A percentile compares a stretch with the other conserved stretches of the same genome.
These are phyloP conservation scores for Pyralis farinalis DNA, from an alignment of 2,888 invertebrate species.

Conservation along the genomic window DNA sequence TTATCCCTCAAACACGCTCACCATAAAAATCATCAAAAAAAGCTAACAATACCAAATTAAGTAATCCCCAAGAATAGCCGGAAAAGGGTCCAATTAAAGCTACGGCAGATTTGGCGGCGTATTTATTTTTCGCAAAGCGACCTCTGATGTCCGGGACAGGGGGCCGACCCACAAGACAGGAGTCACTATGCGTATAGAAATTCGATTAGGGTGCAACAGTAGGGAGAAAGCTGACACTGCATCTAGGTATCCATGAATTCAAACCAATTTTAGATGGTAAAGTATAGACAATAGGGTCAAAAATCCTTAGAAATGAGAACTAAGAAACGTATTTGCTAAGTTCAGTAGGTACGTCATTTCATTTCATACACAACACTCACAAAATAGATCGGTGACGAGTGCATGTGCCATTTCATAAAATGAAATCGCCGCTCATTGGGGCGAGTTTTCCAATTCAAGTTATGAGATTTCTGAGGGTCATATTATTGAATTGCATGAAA, in stretches of 20 bases:
- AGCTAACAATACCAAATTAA: constrained; percentile 61
- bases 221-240: constrained; percentile 70
- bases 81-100: constrained; percentile 70
- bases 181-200: constrained; percentile 72
- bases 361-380: constrained; percentile 75
- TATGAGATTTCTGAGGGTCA: constrained; percentile 47
- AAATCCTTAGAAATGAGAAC: neutral
- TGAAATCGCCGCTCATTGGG: constrained; percentile 69
- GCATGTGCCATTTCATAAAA: constrained; percentile 69
- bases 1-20: constrained; percentile 1
- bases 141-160: constrained; percentile 69
- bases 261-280: constrained; percentile 19
- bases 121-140: constrained; percentile 72
- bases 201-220: constrained; percentile 78
- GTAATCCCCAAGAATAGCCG: constrained; percentile 61
- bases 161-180: constrained; percentile 64
- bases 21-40: constrained; percentile 14
- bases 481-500: constrained; percentile 32
- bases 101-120: constrained; percentile 67
- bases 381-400: constrained; percentile 76
- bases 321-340: constrained; percentile 13
- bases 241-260: constrained; percentile 37
- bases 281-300: too few species aligned
- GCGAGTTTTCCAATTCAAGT: constrained; percentile 55
- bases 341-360: constrained; percentile 62